Base-by-base conservation (phyloP, 2,888 invertebrate genomes). In the Prenolepis imparis region DNA sequence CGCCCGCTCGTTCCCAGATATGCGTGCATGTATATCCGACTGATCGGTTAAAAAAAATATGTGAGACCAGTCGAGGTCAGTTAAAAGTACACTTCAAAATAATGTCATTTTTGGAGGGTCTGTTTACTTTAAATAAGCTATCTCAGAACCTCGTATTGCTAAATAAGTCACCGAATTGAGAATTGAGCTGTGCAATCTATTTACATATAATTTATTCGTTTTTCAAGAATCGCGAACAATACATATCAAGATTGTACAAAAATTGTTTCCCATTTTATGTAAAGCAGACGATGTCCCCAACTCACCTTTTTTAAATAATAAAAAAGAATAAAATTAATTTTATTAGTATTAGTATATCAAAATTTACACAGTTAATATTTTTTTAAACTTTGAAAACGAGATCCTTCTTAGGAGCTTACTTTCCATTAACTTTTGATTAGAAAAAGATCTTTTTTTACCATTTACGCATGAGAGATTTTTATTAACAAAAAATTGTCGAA, bases 71-170 rank as follows among this genome's bases (percentile, higher is more conserved):
- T 77, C 81, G 82, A 84, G 87, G 83, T 84, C 87, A 87, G 82
- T 87, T 87, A 87, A 87, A 87, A n/a, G n/a, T 83, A 82, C 82
- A 84, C 75, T 84, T 75, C 86, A 61, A 75, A 82, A 86, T 75
- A 81, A 73, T 78, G 67, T 74, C 86, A 73, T 74, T 82, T 86
- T 86, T 73, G 83, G 78, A 41, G 52, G 41, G 57, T 73, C 39
- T 77, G 66, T 82, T 87, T 85, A 87, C 77, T 83, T 87, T 83
- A 85, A 83, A 84, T 77, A 77, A 84, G 86, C 82, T 84, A 68
- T 81, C 39, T 72, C 75, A 39, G 74, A 70, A 48, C 32, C 36
- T 21, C 63, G 61, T n/a, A 32, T 67, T 52, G n/a, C n/a, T 68
- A 82, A 82, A 83, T 81, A 66, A 82, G 66, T 82, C 67, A 67